Evolutionary conservation across 2,113 vertebrate genomes (phyloP), one percentile per base, ranked within the genome.

Genomic region (Cisticola juncidis): DNA sequence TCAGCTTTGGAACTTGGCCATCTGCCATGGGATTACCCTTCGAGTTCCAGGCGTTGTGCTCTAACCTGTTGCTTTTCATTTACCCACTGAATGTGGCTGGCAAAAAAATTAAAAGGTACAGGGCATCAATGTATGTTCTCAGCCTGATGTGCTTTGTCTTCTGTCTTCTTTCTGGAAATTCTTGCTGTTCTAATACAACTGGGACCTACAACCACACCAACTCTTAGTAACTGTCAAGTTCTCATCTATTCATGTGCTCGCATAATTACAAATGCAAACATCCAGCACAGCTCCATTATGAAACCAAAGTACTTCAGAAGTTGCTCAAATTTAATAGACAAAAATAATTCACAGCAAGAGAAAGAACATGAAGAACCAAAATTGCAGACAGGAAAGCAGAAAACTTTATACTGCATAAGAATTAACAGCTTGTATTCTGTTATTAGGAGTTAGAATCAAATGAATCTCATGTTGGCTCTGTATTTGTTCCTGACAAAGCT

Each of bases 11-110:
- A 81, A 29, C 9, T 14, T 23, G 9, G 15, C 14, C 48, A 77
- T 10, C 40, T 8, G 5, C 36, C 2, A 3, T 4, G 2, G 14
- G 12, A 6, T 29, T 23, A 65, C 8, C 31, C 26, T 33, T 9
- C 0, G 6, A 31, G 13, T 36, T 72, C 36, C 48, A 38, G 33
- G 22, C 14, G 42, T 31, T 47, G 11, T 42, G 40, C 22, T 80
- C 64, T 31, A 54, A 57, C 0, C 5, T 47, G 33, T 24, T 24
- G 15, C 9, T 78, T 60, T 28, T 33, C 38, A 35, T 7, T 12
- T 16, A 26, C 11, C 28, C 28, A 26, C 47, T 56, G 56, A 22
- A 65, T 2, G 21, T 47, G 38, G 11, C 42, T 57, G 51, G 40
- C 38, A 71, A 21, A 87, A 74, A 38, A 66, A 36, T 5, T 23